These are phyloP conservation scores for Ephialtes manifestator DNA, from an alignment of 2,888 invertebrate species.

Conservation along the genomic window DNA sequence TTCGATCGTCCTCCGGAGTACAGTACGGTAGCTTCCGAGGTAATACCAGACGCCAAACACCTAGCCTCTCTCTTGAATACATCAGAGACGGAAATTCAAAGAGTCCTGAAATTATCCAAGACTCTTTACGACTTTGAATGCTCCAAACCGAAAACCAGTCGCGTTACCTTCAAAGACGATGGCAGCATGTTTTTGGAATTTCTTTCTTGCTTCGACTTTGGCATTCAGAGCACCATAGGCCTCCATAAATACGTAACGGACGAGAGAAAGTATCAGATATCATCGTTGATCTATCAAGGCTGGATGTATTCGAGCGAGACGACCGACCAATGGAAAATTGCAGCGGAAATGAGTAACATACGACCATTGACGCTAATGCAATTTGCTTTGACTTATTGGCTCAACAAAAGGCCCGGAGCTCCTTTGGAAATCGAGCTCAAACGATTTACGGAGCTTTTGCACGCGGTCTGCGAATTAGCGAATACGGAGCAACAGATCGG, in stretches of 20 bases:
- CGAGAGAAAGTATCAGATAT: slow-evolving; percentile 85
- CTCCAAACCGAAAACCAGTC: slow-evolving; percentile 71
- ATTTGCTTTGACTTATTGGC: slow-evolving; percentile 91
- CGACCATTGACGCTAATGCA: slow-evolving; percentile 90
- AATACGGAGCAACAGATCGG: slow-evolving; percentile 87
- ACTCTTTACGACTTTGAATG: slow-evolving; percentile 75
- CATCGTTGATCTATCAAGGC: slow-evolving; percentile 85
- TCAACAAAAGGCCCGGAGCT: slow-evolving; percentile 87
- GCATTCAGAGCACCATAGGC: slow-evolving; percentile 79
- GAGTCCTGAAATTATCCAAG: slow-evolving; percentile 83
- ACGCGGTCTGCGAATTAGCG: slow-evolving; percentile 89
- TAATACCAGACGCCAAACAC: slow-evolving; percentile 73
- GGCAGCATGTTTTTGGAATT: slow-evolving; percentile 82
- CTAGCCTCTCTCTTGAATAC: slow-evolving; percentile 78
- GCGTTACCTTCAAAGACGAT: slow-evolving; percentile 84
- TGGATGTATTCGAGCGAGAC: slow-evolving; percentile 84
- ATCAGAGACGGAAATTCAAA: slow-evolving; percentile 84
- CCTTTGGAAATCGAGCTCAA: slow-evolving; percentile 89
- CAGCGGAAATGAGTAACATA: slow-evolving; percentile 87
- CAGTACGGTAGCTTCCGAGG: slow-evolving; percentile 76
- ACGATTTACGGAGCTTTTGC: slow-evolving; percentile 89
- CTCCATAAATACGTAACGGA: slow-evolving; percentile 85
- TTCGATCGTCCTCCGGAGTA: slow-evolving; percentile 80
- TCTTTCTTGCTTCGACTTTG: slow-evolving; percentile 84
- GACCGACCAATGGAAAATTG: slow-evolving; percentile 83